Evolutionary conservation across 2,888 invertebrate species (phyloP).

Genomic region (Scaptomyza cyrtandrae): DNA sequence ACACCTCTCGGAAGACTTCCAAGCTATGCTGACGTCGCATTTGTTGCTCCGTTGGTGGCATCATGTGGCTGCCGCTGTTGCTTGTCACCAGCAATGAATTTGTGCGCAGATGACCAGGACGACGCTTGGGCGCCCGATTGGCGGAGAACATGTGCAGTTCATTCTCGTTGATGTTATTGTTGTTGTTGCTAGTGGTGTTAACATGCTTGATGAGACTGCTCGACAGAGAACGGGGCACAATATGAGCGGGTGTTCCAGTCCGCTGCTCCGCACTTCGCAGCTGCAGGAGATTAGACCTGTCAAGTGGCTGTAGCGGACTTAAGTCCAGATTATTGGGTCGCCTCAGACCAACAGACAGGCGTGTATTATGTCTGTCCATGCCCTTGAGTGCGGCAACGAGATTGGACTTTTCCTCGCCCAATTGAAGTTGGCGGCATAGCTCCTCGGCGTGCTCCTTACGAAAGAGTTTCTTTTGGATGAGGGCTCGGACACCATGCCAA

Average conservation of each 20-base stretch:
- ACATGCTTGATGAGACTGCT: slow-evolving; percentile 74
- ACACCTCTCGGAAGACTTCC: slow-evolving; percentile 91
- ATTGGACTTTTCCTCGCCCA: slow-evolving; percentile 83
- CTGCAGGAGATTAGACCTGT: slow-evolving; percentile 52
- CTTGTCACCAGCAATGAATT: slow-evolving; percentile 65
- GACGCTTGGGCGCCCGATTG: slow-evolving; percentile 49
- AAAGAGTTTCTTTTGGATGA: slow-evolving; percentile 84
- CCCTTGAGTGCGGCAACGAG: slow-evolving; percentile 77
- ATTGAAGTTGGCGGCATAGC: slow-evolving; percentile 64
- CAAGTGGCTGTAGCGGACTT: slow-evolving; percentile 61
- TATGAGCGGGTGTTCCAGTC: slow-evolving; percentile 76
- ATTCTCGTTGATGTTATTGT: slow-evolving; percentile 59
- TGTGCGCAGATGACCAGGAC: slow-evolving; percentile 72
- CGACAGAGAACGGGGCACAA: slow-evolving; percentile 79
- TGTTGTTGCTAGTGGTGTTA: slow-evolving; percentile 48
- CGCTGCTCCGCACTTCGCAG: slow-evolving; percentile 69
- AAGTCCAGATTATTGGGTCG: slow-evolving; percentile 83
- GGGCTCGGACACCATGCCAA: slow-evolving; percentile 84
- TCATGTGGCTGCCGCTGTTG: slow-evolving; percentile 27
- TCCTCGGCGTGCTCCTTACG: slow-evolving; percentile 76
- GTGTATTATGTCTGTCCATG: slow-evolving; percentile 43
- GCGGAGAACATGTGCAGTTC: slow-evolving; percentile 60
- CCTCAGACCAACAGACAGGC: slow-evolving; percentile 40
- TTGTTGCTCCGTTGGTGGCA: slow-evolving; percentile 70
- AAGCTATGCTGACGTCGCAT: slow-evolving; percentile 88